Evolutionary conservation across 2,113 vertebrate genomes (phyloP), one percentile per base, ranked within the genome.

Genomic region (Blennius ocellaris): DNA sequence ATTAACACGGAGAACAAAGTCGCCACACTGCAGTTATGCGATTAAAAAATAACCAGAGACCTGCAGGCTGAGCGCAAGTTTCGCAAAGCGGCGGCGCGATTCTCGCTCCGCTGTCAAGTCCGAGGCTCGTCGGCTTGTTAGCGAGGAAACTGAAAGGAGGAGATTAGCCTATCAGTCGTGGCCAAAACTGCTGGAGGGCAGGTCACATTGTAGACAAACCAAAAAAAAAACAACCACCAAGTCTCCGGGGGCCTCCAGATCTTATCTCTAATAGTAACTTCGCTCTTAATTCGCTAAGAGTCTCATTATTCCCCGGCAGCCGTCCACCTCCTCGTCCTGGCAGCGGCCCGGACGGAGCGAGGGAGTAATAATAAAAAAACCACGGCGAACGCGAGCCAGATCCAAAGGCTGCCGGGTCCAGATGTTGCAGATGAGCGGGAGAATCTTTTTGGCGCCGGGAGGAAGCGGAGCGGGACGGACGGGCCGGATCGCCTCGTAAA

Each of bases 121-220:
- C 65, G 45, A 83, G 48, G 75, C 45, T 76, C 56, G 71, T 75
- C 64, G 53, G 76, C 68, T 76, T 37, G 76, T 78, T 72, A 76
- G 80, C 44, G 10, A 64, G 47, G 73, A 84, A 70, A 83, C 75
- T 76, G 72, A 71, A 48, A 62, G 54, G 61, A 67, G 49, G 16
- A 86, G 84, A 89, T 86, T 84, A 89, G 72, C 45, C 73, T 84
- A 81, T 88, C 82, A 83, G 63, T 56, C 48, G 30, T 53, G 76
- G 73, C 66, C 67, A 78, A 84, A 50, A 37, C 63, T 56, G 73
- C 77, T 73, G 40, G 38, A 51, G 60, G 82, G 73, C 72, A 83
- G 79, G 79, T 86, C 63, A 59, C 67, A 81, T 84, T 81, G 82
- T 80, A 80, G 51, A 79, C 57, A 15, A 63, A 45, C 56, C 21